Conservation (phyloP, 2,113 vertebrate species). For the Xiphias gladius region DNA sequence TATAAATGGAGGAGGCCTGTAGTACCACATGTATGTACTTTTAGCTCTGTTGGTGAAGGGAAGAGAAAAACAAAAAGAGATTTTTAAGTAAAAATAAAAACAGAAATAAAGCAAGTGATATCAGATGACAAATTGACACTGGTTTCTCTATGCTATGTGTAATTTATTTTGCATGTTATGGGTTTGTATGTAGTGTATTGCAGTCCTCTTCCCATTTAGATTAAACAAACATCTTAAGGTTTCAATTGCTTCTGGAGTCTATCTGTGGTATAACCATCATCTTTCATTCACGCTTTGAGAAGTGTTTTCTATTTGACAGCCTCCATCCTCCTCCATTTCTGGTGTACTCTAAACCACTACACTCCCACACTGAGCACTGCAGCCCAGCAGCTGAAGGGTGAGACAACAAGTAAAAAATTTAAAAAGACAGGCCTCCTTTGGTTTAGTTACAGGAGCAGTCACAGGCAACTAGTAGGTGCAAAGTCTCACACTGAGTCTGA, state of each 20-base stretch:
- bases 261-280: constrained; percentile 43
- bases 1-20: not conserved
- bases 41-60: not conserved
- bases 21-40: not conserved
- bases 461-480: constrained; percentile 41
- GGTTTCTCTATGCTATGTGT: constrained; percentile 42
- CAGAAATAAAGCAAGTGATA: constrained; percentile 36
- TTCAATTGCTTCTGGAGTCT: constrained; percentile 47
- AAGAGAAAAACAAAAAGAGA: not conserved
- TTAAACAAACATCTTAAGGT: constrained; percentile 62
- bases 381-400: constrained; percentile 45
- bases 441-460: constrained; percentile 48
- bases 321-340: constrained; percentile 43
- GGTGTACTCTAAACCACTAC: constrained; percentile 60
- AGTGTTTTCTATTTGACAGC: constrained; percentile 66
- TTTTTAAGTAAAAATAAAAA: constrained; percentile 17
- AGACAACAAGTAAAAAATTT: constrained; percentile 41
- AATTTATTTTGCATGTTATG: constrained; percentile 40
- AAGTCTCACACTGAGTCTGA: constrained; percentile 35
- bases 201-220: constrained; percentile 33
- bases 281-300: constrained; percentile 64
- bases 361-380: constrained; percentile 56
- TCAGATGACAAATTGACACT: constrained; percentile 35
- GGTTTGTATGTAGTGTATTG: constrained; percentile 31
- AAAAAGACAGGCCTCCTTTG: constrained; percentile 59